phyloP scores from a whole-genome alignment of 2,113 vertebrate genomes.

The Romanogobio albipinnatus region DNA sequence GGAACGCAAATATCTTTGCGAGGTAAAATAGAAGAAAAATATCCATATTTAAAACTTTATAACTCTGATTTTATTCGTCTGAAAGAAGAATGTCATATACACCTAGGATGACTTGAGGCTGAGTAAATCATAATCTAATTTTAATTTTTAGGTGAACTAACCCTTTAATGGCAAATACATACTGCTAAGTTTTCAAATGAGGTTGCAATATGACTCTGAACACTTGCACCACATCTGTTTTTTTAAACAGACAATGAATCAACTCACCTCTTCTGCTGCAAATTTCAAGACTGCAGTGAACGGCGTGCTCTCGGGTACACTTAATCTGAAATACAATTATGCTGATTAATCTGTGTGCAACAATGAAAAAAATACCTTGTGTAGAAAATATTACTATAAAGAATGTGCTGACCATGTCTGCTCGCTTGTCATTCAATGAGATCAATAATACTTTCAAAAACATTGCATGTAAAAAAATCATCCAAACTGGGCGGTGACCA shows the following conservation, averaged over 20 bases:
- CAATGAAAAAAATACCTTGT: not conserved
- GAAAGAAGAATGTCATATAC: no score
- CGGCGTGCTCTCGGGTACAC: constrained; percentile 92
- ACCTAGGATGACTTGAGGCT: no score
- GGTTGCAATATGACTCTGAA: not conserved
- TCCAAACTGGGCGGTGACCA: not conserved
- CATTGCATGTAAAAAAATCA: not conserved
- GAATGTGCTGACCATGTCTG: not conserved
- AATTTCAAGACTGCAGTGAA: constrained; percentile 97
- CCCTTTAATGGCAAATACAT: not conserved
- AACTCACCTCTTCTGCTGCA: constrained; percentile 94
- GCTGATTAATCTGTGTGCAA: not conserved
- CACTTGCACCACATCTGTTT: no score
- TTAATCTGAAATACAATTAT: constrained; percentile 78
- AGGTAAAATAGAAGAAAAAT: no score
- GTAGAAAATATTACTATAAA: not conserved
- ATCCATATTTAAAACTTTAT: no score
- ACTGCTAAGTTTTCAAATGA: not conserved
- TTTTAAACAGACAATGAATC: not conserved
- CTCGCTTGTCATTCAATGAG: not conserved
- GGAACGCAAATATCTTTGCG: no score
- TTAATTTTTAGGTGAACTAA: no score
- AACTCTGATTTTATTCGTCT: no score
- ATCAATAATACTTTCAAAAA: not conserved
- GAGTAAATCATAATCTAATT: no score